Base-by-base conservation (phyloP, 2,113 vertebrate species). In the Lampris megalopsis region DNA sequence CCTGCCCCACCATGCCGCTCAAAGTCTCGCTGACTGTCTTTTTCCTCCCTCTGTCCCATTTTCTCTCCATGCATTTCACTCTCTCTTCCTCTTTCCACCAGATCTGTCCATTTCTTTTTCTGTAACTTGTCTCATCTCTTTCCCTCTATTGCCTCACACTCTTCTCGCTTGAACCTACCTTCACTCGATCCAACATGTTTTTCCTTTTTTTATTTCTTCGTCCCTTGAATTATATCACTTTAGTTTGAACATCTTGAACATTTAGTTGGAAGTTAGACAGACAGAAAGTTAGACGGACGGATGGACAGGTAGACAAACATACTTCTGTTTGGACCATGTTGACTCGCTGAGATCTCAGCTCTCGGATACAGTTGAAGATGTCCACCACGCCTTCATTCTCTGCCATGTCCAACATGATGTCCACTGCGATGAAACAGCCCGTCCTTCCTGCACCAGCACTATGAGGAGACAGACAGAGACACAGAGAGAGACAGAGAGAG, bases 351-450 rank as follows among this genome's bases (percentile, higher is more conserved):
- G 97, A 96, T 35, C 98, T 93, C 66, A 99, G 95, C 89, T 99
- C 98, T n/a, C 98, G 92, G 88, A 99, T 98, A 1, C 98, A 99
- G 93, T 99, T 99, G 88, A 98, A 99, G 50, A 99, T 97, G 86
- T 99, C 98, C 68, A 99, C 98, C 65, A 99, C 98, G 0, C 97
- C 98, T 78, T 99, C 98, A 0, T 97, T 99, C 92, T 99, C 98
- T 0, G 98, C 98, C 98, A 99, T 99, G 93, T 99, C 98, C 13
- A 99, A 92, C 97, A 99, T 99, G 88, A 98, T 98, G 92, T 99
- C 98, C 2, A 99, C 98, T 11, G 97, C 97, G 2, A 99, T 98
- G 75, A 99, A 98, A 65, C 98, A 99, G 67, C 97, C 98, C 0
- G 97, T 99, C 88, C 98, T 94, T 36, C 98, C 98, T 0, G 98